Conservation (phyloP, 1,140 invertebrate species). For the Tetraneura akinire region DNA sequence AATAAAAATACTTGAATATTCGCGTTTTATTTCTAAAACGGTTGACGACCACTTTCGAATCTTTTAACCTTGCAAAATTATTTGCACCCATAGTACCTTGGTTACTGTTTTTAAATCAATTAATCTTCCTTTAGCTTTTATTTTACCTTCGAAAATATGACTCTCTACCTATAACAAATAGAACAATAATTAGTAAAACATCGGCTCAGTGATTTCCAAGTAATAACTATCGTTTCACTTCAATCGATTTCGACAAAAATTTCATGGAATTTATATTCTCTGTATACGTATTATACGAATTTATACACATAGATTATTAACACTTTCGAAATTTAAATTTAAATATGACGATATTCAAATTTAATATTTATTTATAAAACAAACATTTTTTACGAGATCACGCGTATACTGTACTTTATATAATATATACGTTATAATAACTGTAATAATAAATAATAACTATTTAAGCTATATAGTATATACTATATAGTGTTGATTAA, state of each 20-base stretch:
- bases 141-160: background rate
- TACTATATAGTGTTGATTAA: no score
- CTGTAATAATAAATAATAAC: no score
- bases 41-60: background rate
- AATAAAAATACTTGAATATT: background rate
- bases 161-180: background rate
- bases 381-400: no score
- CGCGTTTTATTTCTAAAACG: background rate
- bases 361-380: no score
- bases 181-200: slow-evolving; percentile 1
- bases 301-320: background rate
- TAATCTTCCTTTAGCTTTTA: slow-evolving; percentile 9
- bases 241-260: background rate
- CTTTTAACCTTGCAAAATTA: background rate
- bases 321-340: no score
- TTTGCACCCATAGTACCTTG: slow-evolving; percentile 18
- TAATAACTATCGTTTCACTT: background rate
- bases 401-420: no score
- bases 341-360: no score
- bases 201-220: background rate
- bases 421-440: no score
- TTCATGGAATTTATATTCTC: slow-evolving; percentile 3
- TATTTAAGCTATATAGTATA: no score
- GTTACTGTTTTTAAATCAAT: background rate
- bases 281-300: background rate